A percentile compares a stretch with the other conserved stretches of the same genome.
Conservation (phyloP, 2,797 vertebrate species). For the Hippopotamyrus pictus region DNA sequence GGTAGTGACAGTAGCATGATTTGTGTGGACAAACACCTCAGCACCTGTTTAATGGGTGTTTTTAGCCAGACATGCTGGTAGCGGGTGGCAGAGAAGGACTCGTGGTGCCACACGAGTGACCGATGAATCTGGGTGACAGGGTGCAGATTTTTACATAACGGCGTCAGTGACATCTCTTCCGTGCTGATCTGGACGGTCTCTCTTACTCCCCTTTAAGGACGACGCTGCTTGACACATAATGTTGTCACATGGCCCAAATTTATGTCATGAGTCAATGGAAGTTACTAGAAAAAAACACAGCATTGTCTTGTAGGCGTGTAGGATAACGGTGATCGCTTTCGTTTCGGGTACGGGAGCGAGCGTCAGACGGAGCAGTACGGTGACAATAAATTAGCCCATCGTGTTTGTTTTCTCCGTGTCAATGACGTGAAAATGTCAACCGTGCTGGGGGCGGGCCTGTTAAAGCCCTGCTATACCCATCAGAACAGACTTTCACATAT, state of each 20-base stretch:
- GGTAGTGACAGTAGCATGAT: not conserved
- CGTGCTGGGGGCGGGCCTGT: not conserved
- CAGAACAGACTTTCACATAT: not conserved
- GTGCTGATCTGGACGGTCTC: not conserved
- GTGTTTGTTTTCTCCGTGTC: not conserved
- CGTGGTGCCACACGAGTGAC: not conserved
- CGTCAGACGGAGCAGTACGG: not conserved
- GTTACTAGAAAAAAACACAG: not conserved
- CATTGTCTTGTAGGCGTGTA: not conserved
- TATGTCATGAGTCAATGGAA: conserved; percentile 2
- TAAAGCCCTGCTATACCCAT: not conserved
- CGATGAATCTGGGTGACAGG: not conserved
- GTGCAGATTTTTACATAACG: not conserved
- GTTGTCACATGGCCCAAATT: not conserved
- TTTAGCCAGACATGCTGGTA: not conserved
- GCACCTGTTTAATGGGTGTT: not conserved
- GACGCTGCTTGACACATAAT: not conserved
- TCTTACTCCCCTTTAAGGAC: not conserved
- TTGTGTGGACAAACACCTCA: not conserved
- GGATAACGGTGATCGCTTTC: not conserved
- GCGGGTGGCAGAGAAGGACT: not conserved
- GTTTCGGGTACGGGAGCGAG: not conserved
- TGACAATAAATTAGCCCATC: not conserved
- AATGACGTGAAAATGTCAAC: not conserved
- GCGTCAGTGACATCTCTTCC: not conserved